Evolutionary conservation across 2,113 vertebrate species (phyloP).

Genomic region (Poeciliopsis turrubarensis): DNA sequence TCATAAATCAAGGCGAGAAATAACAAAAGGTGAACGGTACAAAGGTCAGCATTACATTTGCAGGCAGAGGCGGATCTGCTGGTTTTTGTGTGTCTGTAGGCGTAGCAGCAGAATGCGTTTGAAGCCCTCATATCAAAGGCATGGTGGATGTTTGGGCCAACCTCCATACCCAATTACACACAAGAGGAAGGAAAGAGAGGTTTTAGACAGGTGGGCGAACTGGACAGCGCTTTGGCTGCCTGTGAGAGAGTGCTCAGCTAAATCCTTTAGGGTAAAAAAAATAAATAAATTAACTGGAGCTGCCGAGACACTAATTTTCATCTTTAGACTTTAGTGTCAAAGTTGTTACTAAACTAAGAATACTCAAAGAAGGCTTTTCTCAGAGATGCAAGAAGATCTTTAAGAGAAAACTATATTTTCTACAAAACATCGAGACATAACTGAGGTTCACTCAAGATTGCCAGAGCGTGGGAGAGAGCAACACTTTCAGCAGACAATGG

Average conservation of each 20-base stretch:
- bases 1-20: not conserved
- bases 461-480: not conserved
- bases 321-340: not conserved
- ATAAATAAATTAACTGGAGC: constrained; percentile 21
- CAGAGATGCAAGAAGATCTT: not conserved
- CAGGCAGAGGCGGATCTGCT: not conserved
- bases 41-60: constrained; percentile 8
- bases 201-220: constrained; percentile 32
- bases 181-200: constrained; percentile 22
- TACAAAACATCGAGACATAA: not conserved
- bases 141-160: constrained; percentile 33
- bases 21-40: not conserved
- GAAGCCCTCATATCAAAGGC: constrained; percentile 31
- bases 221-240: constrained; percentile 15
- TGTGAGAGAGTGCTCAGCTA: constrained; percentile 17
- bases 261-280: constrained; percentile 24
- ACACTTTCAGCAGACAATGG: not conserved
- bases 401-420: not conserved
- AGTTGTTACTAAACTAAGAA: not conserved
- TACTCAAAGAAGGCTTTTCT: not conserved
- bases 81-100: constrained; percentile 3
- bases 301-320: not conserved
- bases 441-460: not conserved
- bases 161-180: constrained; percentile 46
- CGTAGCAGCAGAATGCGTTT: constrained; percentile 15